Percentiles rank a stretch among this genome's conserved stretches.
These are phyloP conservation scores for Apaloderma vittatum DNA, from an alignment of 2,113 vertebrate genomes.

Conservation along the genomic window DNA sequence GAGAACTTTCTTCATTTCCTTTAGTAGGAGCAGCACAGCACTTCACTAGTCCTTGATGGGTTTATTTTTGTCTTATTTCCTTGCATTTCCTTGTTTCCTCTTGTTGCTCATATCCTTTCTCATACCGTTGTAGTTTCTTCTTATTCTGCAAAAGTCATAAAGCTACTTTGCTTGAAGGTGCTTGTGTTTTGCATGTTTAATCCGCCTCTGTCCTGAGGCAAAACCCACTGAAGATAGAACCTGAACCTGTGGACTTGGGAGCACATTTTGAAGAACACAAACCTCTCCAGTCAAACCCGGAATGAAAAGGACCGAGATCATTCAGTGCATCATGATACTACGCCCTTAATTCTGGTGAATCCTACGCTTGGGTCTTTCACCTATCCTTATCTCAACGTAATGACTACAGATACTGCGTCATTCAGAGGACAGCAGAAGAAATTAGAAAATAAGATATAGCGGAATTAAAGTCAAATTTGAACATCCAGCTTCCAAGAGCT, in stretches of 20 bases:
- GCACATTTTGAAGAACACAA: neutral
- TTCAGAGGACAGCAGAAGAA: neutral
- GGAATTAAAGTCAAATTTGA: neutral
- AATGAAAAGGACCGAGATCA: neutral
- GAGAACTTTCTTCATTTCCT: neutral
- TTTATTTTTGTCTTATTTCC: neutral
- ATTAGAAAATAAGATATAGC: neutral
- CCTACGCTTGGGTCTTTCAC: neutral
- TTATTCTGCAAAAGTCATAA: neutral
- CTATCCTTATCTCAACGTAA: neutral
- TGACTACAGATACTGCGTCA: neutral
- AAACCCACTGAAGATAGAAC: neutral
- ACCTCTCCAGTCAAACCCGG: neutral
- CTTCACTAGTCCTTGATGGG: neutral
- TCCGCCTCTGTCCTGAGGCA: neutral
- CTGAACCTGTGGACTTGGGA: neutral
- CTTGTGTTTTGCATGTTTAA: neutral
- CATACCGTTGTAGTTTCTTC: neutral
- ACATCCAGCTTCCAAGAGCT: neutral
- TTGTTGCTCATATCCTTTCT: neutral
- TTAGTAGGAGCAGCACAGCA: neutral
- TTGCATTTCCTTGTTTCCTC: rapidly evolving
- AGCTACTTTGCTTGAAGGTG: neutral
- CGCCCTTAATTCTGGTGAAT: neutral
- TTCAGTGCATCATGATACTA: neutral